Conservation (phyloP, 2,888 invertebrate species). For the Auanema sp. region DNA sequence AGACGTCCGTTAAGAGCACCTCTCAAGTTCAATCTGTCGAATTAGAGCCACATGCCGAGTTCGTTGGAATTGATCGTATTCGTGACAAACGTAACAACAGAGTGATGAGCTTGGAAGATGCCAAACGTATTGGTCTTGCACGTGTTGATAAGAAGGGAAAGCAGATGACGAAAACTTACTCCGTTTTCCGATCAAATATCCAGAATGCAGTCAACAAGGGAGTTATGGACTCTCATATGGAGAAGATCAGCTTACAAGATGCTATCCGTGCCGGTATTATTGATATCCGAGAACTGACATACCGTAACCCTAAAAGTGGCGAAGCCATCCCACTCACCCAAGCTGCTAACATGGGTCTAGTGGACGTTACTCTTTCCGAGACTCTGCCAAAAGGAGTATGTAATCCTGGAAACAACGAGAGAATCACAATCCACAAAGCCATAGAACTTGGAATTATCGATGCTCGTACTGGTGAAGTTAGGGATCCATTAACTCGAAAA, state of each 20-base stretch:
- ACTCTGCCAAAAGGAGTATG: conserved; percentile 61
- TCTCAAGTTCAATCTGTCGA: conserved; percentile 64
- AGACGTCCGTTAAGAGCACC: conserved; percentile 63
- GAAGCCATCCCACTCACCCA: conserved; percentile 47
- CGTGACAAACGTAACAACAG: conserved; percentile 61
- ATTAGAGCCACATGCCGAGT: conserved; percentile 63
- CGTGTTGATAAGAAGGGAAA: conserved; percentile 64
- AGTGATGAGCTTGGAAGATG: conserved; percentile 63
- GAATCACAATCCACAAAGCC: conserved; percentile 66
- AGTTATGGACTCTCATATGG: conserved; percentile 75
- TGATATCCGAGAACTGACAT: conserved; percentile 68
- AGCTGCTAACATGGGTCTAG: conserved; percentile 63
- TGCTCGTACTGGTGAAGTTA: conserved; percentile 78
- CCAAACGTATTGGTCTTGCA: conserved; percentile 63
- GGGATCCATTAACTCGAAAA: conserved; percentile 73
- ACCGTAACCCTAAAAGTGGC: conserved; percentile 52
- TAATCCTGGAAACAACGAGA: conserved; percentile 62
- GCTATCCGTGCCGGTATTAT: conserved; percentile 81
- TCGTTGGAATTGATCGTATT: conserved; percentile 64
- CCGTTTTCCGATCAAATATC: conserved; percentile 63
- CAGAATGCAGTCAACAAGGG: conserved; percentile 74
- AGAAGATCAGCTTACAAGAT: conserved; percentile 80
- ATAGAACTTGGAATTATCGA: conserved; percentile 83
- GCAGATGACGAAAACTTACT: conserved; percentile 61
- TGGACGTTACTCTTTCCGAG: conserved; percentile 64